These are phyloP conservation scores for Pseudopipra pipra DNA, from an alignment of 2,113 vertebrate species.

Conservation along the genomic window DNA sequence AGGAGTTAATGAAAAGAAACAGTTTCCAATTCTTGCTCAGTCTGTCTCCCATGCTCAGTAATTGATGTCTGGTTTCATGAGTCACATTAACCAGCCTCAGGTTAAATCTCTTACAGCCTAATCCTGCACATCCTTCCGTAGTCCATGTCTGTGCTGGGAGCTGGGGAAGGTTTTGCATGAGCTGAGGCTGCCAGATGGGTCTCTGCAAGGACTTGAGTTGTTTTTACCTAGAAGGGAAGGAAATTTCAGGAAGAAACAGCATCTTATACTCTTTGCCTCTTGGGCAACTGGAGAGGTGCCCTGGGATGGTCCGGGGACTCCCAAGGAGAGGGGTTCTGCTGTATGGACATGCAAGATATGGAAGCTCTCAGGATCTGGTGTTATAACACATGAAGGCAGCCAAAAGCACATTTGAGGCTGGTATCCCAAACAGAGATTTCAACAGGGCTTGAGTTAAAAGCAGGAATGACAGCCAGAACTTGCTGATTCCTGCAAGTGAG, in stretches of 20 bases:
- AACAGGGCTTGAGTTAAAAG: background rate
- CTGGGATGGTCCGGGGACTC: background rate
- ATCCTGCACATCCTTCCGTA: constrained; percentile 17
- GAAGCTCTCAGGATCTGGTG: background rate
- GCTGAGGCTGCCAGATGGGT: background rate
- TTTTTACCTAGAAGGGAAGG: background rate
- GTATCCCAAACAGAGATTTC: background rate
- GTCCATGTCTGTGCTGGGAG: background rate
- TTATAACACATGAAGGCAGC: background rate
- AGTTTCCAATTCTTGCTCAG: constrained; percentile 37
- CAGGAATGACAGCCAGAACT: background rate
- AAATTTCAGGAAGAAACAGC: background rate
- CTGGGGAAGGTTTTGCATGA: background rate
- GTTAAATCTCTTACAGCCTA: constrained; percentile 35
- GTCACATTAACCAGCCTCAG: constrained; percentile 21
- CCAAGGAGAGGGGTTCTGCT: background rate
- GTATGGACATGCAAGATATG: background rate
- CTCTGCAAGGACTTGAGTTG: background rate
- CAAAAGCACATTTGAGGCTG: background rate
- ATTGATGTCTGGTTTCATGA: constrained; percentile 54
- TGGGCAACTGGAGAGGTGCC: background rate
- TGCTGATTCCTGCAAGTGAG: background rate
- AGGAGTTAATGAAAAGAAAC: constrained; percentile 50
- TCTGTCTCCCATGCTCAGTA: constrained; percentile 41
- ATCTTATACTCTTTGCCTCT: background rate